Base-by-base conservation (phyloP, 2,888 invertebrate genomes). In the Chesias legatella region DNA sequence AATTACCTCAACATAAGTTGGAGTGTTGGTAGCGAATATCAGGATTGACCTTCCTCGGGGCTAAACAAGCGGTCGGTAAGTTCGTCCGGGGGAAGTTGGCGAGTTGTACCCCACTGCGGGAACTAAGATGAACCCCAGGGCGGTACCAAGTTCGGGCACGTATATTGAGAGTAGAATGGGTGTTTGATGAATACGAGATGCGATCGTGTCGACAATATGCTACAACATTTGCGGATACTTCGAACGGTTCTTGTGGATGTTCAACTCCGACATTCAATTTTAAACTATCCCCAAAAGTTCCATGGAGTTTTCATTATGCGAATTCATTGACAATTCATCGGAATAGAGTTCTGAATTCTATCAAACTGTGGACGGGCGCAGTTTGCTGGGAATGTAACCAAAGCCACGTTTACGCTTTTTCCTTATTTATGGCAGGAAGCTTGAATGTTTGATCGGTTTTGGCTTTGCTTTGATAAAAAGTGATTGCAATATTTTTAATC, bases 121-220 rank as follows among this genome's bases (percentile, higher is more conserved):
- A 75, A 78, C 72, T 73, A 61, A 74, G 75, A 83, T 77, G 78
- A 79, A 75, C 78, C 81, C 70, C 66, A 46, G 50, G 72, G 80
- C 76, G 67, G 56, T 66, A 62, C 66, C 62, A 79, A 79, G 73
- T 80, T 80, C 66, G 63, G 37, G 67, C 67, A 70, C 73, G 73
- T 76, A 76, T 77, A 78, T 79, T 73, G 73, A 67, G 72, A 75
- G 69, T 60, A 67, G 74, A 75, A 75, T 76, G 67, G 73, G 63
- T 79, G 77, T 80, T 81, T 80, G 80, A 79, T 78, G 77, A 78
- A 78, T 74, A 73, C 70, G 67, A 73, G 73, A 72, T 73, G 66
- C 61, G 72, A 69, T 70, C 63, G 60, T 62, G 60, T 60, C 52
- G 53, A 56, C 58, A 64, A 62, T 60, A 65, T 60, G 42, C 48